Conservation (phyloP, 2,113 vertebrate genomes). For the Tor tambroides region DNA sequence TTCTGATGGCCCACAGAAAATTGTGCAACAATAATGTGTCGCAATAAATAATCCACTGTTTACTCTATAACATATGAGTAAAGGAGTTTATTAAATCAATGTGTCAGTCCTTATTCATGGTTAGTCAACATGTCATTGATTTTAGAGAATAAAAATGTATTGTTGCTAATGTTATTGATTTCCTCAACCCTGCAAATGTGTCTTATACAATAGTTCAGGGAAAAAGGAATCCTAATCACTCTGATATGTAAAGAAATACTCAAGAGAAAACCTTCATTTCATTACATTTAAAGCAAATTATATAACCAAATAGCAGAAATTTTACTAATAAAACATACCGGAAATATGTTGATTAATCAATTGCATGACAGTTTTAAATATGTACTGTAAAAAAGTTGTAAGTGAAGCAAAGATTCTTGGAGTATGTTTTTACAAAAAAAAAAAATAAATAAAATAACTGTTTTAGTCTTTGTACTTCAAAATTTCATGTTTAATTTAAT, state of each 20-base stretch:
- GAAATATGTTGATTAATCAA: neutral
- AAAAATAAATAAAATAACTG: too few relatives aligned
- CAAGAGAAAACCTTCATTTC: neutral
- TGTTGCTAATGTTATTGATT: too few relatives aligned
- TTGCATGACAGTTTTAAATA: neutral
- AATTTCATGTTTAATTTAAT: too few relatives aligned
- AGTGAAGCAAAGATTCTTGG: too few relatives aligned
- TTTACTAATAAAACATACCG: neutral
- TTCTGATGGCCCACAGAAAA: neutral
- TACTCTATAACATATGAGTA: conserved; percentile 38
- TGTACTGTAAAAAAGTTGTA: neutral
- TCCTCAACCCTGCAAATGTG: too few relatives aligned
- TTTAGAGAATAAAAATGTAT: neutral
- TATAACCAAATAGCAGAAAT: neutral
- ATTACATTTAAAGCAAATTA: neutral
- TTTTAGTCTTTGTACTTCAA: too few relatives aligned
- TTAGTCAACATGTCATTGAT: neutral
- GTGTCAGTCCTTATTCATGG: neutral
- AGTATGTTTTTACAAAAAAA: too few relatives aligned
- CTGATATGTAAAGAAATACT: neutral
- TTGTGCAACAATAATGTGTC: conserved; percentile 44
- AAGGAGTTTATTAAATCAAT: conserved; percentile 8
- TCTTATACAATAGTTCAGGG: too few relatives aligned
- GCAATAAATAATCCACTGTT: conserved; percentile 55
- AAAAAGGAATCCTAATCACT: neutral